Conservation (phyloP, 1,140 invertebrate species). For the Drosophila grimshawi region DNA sequence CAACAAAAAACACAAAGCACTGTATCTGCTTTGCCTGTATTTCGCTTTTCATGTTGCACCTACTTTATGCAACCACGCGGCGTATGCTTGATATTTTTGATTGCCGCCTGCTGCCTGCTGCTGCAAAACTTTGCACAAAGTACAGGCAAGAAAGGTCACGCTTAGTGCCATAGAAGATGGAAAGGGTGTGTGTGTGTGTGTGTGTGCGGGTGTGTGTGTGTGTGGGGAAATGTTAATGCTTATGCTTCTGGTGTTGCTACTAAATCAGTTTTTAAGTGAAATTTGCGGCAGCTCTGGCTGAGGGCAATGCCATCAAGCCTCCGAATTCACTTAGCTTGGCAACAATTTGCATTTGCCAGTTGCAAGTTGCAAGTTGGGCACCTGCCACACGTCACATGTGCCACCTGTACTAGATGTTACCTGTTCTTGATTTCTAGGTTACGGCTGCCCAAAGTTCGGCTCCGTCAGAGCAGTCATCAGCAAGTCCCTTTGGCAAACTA, state of each 20-base stretch:
- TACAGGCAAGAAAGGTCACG: conserved; percentile 15
- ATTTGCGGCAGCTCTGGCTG: conserved; percentile 22
- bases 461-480: background rate
- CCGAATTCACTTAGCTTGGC: conserved; percentile 25
- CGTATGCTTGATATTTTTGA: conserved; percentile 36
- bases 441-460: background rate
- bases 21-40: background rate
- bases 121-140: conserved; percentile 32
- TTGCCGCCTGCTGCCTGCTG: conserved; percentile 17
- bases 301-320: conserved; percentile 31
- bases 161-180: background rate
- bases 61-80: conserved; percentile 4
- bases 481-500: conserved; percentile 29
- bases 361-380: conserved; percentile 4
- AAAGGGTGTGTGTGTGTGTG: background rate
- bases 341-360: conserved; percentile 34
- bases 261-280: conserved; percentile 20
- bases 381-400: conserved; percentile 2
- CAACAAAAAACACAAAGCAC: background rate
- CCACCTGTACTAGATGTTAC: background rate
- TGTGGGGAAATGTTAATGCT: background rate
- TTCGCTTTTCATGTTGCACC: conserved; percentile 12
- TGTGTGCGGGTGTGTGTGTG: background rate
- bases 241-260: background rate
- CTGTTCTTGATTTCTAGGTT: conserved; percentile 17